phyloP scores from a whole-genome alignment of 2,797 vertebrate genomes.

The Cyclura pinguis region DNA sequence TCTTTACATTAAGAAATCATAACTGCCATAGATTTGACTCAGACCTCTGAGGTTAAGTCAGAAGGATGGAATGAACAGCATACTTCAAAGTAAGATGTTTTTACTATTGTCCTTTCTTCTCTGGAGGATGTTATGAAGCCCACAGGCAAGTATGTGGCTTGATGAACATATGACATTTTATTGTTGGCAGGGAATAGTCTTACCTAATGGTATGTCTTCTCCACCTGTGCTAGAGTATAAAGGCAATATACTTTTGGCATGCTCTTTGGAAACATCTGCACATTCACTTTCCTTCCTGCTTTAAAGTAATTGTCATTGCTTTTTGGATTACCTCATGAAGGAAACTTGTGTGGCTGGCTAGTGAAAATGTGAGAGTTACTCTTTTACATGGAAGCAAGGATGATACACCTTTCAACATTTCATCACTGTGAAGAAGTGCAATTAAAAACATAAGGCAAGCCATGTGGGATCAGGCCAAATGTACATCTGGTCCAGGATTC shows the following conservation, averaged over 20 bases:
- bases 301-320: neutral
- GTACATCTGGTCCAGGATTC: no score
- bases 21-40: neutral
- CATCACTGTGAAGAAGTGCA: neutral
- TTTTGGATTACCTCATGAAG: neutral
- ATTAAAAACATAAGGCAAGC: neutral
- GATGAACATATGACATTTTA: conserved; percentile 3
- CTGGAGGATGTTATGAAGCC: neutral
- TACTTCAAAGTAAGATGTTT: neutral
- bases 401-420: no score
- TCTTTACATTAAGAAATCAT: neutral
- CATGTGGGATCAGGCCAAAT: no score
- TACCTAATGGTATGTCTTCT: neutral
- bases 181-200: conserved; percentile 5
- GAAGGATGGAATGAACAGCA: conserved; percentile 21
- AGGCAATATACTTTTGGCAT: conserved; percentile 7
- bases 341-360: neutral
- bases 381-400: neutral
- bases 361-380: neutral
- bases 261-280: conserved; percentile 4
- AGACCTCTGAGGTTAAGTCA: neutral
- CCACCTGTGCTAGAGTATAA: neutral
- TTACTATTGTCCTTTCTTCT: neutral
- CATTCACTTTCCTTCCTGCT: no score
- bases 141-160: neutral